These are phyloP conservation scores for Nothobranchius kuhntae DNA, from an alignment of 2,113 vertebrate genomes.

Conservation along the genomic window DNA sequence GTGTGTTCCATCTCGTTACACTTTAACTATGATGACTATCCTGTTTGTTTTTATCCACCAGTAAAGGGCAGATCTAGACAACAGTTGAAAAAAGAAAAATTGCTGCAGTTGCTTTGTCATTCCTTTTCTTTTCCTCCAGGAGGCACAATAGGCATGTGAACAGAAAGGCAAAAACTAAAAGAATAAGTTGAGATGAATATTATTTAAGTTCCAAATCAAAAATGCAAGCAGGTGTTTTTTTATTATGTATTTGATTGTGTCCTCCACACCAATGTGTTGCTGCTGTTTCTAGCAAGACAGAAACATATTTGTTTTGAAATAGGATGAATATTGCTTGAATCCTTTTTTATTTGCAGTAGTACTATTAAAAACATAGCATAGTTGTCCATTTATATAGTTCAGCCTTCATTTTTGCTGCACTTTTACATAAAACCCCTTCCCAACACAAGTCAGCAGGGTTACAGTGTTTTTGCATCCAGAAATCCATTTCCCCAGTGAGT, in stretches of 20 bases:
- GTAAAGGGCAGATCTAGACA: too few relatives aligned
- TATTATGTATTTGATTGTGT: neutral
- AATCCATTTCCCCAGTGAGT: neutral
- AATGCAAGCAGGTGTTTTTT: neutral
- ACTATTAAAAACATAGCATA: too few relatives aligned
- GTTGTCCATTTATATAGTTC: too few relatives aligned
- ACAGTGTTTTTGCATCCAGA: neutral
- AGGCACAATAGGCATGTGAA: slow-evolving; percentile 35
- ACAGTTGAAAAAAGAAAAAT: too few relatives aligned
- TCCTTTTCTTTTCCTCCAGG: slow-evolving; percentile 38
- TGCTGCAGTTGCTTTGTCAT: neutral
- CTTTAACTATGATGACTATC: too few relatives aligned
- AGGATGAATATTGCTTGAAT: too few relatives aligned
- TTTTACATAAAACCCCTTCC: neutral
- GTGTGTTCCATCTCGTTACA: too few relatives aligned
- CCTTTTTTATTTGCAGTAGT: too few relatives aligned
- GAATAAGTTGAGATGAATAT: neutral
- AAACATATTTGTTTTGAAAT: too few relatives aligned
- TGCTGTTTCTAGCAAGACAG: neutral
- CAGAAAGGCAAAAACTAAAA: neutral
- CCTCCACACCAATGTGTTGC: neutral
- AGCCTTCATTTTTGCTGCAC: neutral
- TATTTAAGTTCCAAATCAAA: too few relatives aligned
- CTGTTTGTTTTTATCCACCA: too few relatives aligned
- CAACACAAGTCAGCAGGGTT: neutral